Evolutionary conservation across 1,140 invertebrate genomes (phyloP).

Genomic region (Venturia canescens): DNA sequence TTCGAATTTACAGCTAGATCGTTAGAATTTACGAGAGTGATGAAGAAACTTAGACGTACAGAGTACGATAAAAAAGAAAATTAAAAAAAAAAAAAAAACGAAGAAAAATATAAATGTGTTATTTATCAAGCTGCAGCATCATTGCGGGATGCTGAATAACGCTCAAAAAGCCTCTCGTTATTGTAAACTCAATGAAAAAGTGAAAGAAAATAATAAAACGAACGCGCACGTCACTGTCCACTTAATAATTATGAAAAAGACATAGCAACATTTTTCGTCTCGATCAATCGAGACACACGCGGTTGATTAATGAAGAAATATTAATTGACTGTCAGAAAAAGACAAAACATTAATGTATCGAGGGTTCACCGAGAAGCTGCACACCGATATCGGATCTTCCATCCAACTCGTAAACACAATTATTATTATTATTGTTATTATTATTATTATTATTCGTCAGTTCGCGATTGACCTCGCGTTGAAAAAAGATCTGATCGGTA

Average conservation of each 20-base stretch:
- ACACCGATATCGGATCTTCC: constrained; percentile 23
- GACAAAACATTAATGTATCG: constrained; percentile 4
- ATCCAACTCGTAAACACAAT: constrained; percentile 11
- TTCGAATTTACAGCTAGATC: not conserved
- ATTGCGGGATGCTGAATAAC: constrained; percentile 7
- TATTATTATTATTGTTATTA: constrained; percentile 8
- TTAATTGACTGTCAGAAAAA: not conserved
- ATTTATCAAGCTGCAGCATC: constrained; percentile 1
- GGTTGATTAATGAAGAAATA: not conserved
- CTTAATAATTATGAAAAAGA: not conserved
- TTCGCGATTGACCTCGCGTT: not conserved
- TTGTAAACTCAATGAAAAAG: constrained; percentile 9
- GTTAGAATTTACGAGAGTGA: not conserved
- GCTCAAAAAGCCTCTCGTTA: constrained; percentile 11
- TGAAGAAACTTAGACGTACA: not conserved
- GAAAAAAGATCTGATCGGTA: constrained; percentile 2
- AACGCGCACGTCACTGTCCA: constrained; percentile 12
- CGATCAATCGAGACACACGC: not conserved
- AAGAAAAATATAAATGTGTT: not conserved
- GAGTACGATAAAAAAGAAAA: not conserved
- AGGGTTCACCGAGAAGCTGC: constrained; percentile 1
- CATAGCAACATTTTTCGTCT: not conserved
- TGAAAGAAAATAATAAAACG: too few relatives aligned
- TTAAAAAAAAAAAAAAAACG: not conserved
- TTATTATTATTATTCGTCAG: constrained; percentile 5